These are phyloP conservation scores for Huso huso DNA, from an alignment of 2,797 vertebrate species.

Conservation along the genomic window DNA sequence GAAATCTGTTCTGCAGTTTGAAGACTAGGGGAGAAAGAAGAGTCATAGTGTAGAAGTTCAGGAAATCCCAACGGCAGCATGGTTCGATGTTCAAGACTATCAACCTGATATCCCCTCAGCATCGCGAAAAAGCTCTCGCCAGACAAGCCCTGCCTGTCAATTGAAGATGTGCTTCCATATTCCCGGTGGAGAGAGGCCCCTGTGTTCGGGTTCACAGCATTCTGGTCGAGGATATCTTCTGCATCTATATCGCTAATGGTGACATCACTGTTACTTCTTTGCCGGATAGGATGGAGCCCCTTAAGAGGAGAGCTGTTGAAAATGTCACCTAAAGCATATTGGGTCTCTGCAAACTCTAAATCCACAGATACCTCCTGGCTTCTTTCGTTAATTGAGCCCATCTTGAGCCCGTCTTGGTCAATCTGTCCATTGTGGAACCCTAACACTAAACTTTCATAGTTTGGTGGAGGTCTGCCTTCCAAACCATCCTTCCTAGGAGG, in stretches of 20 bases:
- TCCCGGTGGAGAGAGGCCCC: constrained; percentile 88
- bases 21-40: constrained; percentile 79
- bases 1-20: constrained; percentile 88
- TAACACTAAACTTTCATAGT: constrained; percentile 69
- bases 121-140: constrained; percentile 84
- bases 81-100: constrained; percentile 72
- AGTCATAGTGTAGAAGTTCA: constrained; percentile 75
- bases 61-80: constrained; percentile 70
- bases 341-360: constrained; percentile 66
- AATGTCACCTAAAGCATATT: constrained; percentile 73
- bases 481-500: constrained; percentile 83
- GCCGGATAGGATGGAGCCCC: constrained; percentile 83
- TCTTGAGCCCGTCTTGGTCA: constrained; percentile 63
- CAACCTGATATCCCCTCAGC: constrained; percentile 76
- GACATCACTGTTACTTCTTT: constrained; percentile 93
- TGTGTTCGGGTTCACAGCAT: constrained; percentile 89
- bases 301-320: constrained; percentile 76
- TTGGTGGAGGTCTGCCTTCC: constrained; percentile 67
- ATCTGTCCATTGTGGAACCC: constrained; percentile 75
- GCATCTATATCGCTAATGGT: constrained; percentile 94
- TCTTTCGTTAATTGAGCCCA: constrained; percentile 49
- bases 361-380: constrained; percentile 62
- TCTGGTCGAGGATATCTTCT: constrained; percentile 85
- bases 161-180: constrained; percentile 94
- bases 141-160: constrained; percentile 82